phyloP scores from a whole-genome alignment of 2,888 invertebrate species.

The Lasioglossum morio region DNA sequence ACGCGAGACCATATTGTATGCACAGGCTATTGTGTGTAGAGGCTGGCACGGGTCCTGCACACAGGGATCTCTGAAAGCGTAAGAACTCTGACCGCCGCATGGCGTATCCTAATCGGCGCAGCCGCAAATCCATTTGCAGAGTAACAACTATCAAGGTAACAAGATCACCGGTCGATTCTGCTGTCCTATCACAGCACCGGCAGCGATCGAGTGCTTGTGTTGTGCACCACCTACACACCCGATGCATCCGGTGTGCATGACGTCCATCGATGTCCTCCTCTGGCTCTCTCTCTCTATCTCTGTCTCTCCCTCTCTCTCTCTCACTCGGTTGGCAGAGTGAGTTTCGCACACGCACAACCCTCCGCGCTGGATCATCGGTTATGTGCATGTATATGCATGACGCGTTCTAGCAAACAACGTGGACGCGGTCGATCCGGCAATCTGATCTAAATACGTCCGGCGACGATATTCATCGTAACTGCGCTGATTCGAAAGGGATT shows the following conservation, averaged over 20 bases:
- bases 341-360: conserved; percentile 47
- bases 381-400: conserved; percentile 61
- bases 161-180: conserved; percentile 77
- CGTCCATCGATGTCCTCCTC: conserved; percentile 21
- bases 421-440: conserved; percentile 72
- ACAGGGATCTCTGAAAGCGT: conserved; percentile 16
- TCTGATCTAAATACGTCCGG: conserved; percentile 77
- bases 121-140: conserved; percentile 79
- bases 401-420: conserved; percentile 73
- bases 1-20: neutral
- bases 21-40: neutral
- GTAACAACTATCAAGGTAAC: conserved; percentile 77
- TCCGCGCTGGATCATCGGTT: conserved; percentile 60
- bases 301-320: neutral
- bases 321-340: conserved; percentile 25
- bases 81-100: conserved; percentile 10
- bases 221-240: conserved; percentile 30
- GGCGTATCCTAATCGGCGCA: conserved; percentile 72
- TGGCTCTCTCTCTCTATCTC: neutral
- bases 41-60: neutral
- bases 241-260: conserved; percentile 65
- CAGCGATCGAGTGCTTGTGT: conserved; percentile 40
- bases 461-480: conserved; percentile 58
- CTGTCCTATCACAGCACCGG: conserved; percentile 33
- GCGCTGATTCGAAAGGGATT: conserved; percentile 35